Evolutionary conservation across 2,113 vertebrate species (phyloP).

Genomic region (Haliaeetus leucogaster): DNA sequence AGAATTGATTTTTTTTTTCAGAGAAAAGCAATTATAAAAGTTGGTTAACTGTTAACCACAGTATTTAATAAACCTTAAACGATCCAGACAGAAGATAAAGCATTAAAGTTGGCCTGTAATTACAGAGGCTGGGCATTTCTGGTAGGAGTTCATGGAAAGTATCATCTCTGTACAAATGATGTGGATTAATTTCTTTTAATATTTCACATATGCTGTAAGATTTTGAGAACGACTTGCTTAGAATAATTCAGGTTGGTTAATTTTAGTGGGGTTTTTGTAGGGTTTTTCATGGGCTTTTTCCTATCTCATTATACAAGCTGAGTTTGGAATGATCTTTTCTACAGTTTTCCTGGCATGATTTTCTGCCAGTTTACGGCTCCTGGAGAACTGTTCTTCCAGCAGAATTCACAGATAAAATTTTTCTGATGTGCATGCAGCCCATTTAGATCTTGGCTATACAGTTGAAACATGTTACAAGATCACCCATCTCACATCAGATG

Average conservation of each 20-base stretch:
- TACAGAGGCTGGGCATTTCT: background rate
- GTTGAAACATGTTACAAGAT: background rate
- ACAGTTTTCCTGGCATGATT: background rate
- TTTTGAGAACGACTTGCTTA: background rate
- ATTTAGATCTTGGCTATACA: background rate
- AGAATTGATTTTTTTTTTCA: background rate
- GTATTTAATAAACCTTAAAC: background rate
- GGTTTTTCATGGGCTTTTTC: background rate
- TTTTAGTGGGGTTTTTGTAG: background rate
- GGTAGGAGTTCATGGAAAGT: background rate
- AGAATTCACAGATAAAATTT: background rate
- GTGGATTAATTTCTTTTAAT: background rate
- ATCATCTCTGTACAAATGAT: background rate
- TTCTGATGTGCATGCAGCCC: background rate
- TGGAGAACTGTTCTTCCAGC: background rate
- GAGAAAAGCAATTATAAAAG: background rate
- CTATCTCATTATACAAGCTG: background rate
- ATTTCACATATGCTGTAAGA: background rate
- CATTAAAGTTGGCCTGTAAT: background rate
- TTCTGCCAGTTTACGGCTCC: background rate
- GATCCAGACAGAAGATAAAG: background rate
- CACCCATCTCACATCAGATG: background rate
- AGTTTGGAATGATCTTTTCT: background rate
- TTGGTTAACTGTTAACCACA: background rate
- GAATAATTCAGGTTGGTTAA: background rate